Conservation (phyloP, 2,888 invertebrate genomes). For the Muschampia plurimacula region DNA sequence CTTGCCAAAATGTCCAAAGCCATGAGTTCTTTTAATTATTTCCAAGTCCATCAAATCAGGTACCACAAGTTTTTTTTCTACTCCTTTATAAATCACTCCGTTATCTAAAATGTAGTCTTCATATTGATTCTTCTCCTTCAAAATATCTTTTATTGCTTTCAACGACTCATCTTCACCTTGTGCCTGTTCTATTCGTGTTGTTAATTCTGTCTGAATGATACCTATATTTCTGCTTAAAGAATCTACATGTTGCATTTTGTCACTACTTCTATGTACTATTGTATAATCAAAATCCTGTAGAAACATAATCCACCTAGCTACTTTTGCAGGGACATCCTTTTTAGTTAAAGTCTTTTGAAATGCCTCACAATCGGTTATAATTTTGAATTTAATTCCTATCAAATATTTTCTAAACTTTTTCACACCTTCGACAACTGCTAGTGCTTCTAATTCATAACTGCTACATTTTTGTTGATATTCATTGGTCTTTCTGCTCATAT, state of each 20-base stretch:
- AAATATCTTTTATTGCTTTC: neutral
- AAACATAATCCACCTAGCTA: neutral
- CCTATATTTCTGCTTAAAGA: neutral
- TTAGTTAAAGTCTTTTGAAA: neutral
- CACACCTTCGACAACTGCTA: constrained; percentile 46
- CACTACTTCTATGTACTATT: neutral
- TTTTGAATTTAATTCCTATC: neutral
- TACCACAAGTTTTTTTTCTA: neutral
- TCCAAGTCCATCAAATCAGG: neutral
- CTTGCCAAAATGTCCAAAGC: neutral
- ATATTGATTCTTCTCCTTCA: neutral
- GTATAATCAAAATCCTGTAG: constrained; percentile 1
- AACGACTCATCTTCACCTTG: neutral
- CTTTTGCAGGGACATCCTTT: neutral
- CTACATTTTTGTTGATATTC: constrained; percentile 40
- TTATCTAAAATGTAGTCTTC: neutral
- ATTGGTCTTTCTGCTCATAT: constrained; percentile 46
- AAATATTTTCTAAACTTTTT: constrained; percentile 32
- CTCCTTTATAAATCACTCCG: neutral
- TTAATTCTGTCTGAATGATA: neutral
- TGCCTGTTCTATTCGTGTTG: neutral
- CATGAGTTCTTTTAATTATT: neutral
- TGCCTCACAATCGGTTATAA: neutral
- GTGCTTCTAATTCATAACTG: constrained; percentile 46
- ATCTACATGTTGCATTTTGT: neutral